Evolutionary conservation across 2,888 invertebrate genomes (phyloP).

Genomic region (Thymelicus acteon): DNA sequence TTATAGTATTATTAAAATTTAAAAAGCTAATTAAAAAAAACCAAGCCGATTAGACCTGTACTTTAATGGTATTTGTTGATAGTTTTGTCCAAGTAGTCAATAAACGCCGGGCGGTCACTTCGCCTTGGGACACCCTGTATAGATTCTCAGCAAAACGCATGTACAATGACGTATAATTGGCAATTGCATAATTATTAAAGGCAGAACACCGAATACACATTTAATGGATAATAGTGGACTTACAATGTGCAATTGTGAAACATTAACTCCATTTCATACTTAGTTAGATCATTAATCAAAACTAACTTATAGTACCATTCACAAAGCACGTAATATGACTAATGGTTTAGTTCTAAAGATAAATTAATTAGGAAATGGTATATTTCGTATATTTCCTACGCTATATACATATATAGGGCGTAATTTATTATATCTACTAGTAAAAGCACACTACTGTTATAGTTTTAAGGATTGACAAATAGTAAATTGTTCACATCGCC

Average conservation of each 20-base stretch:
- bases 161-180: constrained; percentile 13
- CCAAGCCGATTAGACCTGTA: too few species aligned
- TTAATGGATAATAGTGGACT: constrained; percentile 20
- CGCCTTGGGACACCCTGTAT: too few species aligned
- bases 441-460: too few species aligned
- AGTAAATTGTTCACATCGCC: too few species aligned
- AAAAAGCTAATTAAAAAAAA: too few species aligned
- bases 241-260: constrained; percentile 32
- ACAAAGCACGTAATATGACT: constrained; percentile 24
- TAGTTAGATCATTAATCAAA: constrained; percentile 30
- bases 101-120: too few species aligned
- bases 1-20: too few species aligned
- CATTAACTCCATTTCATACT: constrained; percentile 29
- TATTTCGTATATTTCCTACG: background rate
- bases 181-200: constrained; percentile 3
- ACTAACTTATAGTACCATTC: constrained; percentile 27
- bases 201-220: constrained; percentile 12
- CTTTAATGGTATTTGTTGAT: too few species aligned
- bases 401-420: background rate
- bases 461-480: too few species aligned
- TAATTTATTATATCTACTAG: background rate
- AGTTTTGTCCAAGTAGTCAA: too few species aligned
- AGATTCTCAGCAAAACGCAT: background rate
- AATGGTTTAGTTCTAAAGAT: constrained; percentile 28
- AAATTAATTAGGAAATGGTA: constrained; percentile 23